Evolutionary conservation across 2,113 vertebrate species (phyloP).

Genomic region (Atrichornis clamosus): DNA sequence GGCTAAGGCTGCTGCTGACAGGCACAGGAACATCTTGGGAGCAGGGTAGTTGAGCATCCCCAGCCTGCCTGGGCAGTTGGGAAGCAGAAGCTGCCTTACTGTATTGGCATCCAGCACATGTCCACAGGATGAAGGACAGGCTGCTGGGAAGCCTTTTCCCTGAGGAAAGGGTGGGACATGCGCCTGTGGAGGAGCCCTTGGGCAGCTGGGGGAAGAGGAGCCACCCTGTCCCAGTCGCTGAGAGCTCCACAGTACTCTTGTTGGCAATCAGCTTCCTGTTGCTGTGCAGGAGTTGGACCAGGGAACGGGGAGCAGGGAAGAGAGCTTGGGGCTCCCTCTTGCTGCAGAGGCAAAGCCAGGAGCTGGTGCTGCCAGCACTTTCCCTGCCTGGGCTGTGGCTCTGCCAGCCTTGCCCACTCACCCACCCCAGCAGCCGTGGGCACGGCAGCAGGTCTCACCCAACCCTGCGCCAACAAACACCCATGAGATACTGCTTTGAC

Average conservation of each 20-base stretch:
- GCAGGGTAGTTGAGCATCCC: rapidly evolving
- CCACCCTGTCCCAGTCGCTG: rapidly evolving
- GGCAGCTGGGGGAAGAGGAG: background rate
- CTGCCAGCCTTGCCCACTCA: background rate
- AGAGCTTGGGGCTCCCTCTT: background rate
- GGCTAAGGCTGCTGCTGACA: background rate
- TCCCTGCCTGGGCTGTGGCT: background rate
- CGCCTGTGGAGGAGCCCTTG: background rate
- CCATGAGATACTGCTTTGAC: background rate
- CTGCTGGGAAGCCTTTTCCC: background rate
- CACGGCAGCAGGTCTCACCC: background rate
- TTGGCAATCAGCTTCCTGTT: background rate
- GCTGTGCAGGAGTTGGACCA: background rate
- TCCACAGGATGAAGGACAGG: background rate
- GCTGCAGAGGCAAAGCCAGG: background rate
- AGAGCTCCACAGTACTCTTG: background rate
- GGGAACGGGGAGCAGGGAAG: background rate
- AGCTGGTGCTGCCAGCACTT: background rate
- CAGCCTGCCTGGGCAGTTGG: rapidly evolving
- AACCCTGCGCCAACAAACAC: background rate
- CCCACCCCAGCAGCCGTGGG: rapidly evolving
- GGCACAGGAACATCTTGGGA: background rate
- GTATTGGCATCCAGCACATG: rapidly evolving
- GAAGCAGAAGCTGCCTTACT: background rate
- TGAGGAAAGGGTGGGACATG: background rate